Evolutionary conservation across 1,140 invertebrate species (phyloP).

Genomic region (Pseudomyrmex gracilis): DNA sequence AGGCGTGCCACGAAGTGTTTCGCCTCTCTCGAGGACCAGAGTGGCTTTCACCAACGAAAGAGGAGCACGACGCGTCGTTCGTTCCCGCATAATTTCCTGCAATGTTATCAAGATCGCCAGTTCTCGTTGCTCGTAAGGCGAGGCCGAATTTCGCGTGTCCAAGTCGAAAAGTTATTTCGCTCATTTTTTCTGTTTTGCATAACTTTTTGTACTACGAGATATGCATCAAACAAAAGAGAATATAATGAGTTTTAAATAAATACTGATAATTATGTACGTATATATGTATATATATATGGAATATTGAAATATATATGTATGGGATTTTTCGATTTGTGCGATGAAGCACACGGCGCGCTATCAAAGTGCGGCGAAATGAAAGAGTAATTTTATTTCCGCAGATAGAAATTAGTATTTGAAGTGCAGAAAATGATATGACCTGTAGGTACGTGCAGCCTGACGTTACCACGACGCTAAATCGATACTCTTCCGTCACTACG

Average conservation of each 20-base stretch:
- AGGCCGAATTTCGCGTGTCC: conserved; percentile 27
- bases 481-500: conserved; percentile 65
- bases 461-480: conserved; percentile 58
- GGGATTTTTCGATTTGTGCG: no score
- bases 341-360: no score
- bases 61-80: conserved; percentile 57
- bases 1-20: conserved; percentile 70
- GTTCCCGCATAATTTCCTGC: conserved; percentile 63
- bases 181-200: not conserved
- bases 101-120: conserved; percentile 46
- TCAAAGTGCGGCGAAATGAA: not conserved
- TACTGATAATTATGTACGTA: no score
- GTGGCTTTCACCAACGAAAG: conserved; percentile 67
- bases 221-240: not conserved
- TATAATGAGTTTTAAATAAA: not conserved
- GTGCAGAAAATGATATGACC: conserved; percentile 18
- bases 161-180: conserved; percentile 20
- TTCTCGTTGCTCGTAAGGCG: conserved; percentile 12
- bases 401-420: conserved; percentile 45
- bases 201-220: not conserved
- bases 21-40: conserved; percentile 60
- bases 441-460: conserved; percentile 14
- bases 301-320: not conserved
- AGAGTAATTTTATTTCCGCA: conserved; percentile 18
- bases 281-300: not conserved